phyloP scores from a whole-genome alignment of 2,113 vertebrate species.

The Clarias batrachus region DNA sequence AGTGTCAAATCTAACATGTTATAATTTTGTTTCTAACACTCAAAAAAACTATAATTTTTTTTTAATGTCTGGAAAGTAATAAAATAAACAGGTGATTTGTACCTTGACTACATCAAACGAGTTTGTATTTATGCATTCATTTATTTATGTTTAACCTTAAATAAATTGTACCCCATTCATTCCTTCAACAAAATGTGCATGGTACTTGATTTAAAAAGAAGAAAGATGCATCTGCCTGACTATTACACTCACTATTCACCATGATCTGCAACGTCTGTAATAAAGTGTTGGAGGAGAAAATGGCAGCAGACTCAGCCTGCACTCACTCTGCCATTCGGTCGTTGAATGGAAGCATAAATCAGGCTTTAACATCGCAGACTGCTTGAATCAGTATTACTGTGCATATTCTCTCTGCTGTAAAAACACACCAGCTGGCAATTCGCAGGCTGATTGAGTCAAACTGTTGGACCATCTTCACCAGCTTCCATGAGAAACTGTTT shows the following conservation, averaged over 20 bases:
- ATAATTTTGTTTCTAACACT: too few relatives aligned
- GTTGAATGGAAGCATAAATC: neutral
- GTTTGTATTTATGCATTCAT: neutral
- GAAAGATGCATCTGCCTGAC: neutral
- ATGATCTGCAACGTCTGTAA: neutral
- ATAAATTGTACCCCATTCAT: neutral
- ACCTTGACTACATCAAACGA: neutral
- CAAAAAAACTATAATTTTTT: too few relatives aligned
- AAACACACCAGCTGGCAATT: neutral
- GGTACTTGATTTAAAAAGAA: neutral
- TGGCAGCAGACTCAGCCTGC: neutral
- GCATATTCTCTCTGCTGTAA: neutral
- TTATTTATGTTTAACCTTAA: neutral
- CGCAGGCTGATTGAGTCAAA: neutral
- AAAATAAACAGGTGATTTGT: neutral
- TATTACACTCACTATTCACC: neutral
- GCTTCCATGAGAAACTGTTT: neutral
- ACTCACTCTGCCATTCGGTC: neutral
- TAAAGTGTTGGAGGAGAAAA: neutral
- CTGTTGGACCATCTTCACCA: neutral
- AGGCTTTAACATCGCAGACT: neutral
- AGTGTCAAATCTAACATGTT: neutral
- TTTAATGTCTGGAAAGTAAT: neutral
- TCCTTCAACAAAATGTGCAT: neutral
- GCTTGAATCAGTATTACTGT: neutral